Conservation (phyloP, 2,888 invertebrate species). For the Hoplodrina ambigua region DNA sequence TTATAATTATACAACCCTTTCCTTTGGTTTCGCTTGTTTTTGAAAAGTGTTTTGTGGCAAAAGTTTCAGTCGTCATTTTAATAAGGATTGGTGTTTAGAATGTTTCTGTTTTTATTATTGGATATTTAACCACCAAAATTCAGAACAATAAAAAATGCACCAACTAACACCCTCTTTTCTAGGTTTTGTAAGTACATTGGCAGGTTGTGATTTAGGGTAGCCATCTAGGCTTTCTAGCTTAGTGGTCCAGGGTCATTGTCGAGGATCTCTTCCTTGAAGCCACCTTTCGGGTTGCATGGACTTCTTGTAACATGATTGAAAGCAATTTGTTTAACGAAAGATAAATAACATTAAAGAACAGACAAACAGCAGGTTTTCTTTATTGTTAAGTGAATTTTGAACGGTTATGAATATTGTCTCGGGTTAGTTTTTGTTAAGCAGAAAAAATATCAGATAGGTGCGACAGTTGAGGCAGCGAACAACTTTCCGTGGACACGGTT, state of each 20-base stretch:
- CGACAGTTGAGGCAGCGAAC: conserved; percentile 86
- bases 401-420: conserved; percentile 70
- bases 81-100: background rate
- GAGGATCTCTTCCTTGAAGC: background rate
- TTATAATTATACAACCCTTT: conserved; percentile 60
- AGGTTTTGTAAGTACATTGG: background rate
- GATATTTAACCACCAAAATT: background rate
- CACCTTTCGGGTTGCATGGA: background rate
- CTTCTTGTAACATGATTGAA: background rate
- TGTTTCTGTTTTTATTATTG: background rate
- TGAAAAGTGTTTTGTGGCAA: conserved; percentile 5
- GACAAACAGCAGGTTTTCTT: conserved; percentile 20
- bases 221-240: background rate
- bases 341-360: conserved; percentile 4
- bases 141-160: background rate
- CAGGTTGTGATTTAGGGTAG: background rate
- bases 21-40: conserved; percentile 18
- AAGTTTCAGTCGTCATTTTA: background rate
- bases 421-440: conserved; percentile 70
- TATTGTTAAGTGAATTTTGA: conserved; percentile 58
- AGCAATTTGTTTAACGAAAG: background rate
- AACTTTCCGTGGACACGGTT: conserved; percentile 83
- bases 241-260: background rate
- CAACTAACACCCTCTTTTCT: background rate
- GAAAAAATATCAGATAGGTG: conserved; percentile 82